Evolutionary conservation across 2,888 invertebrate genomes (phyloP).

Genomic region (Clunio marinus): DNA sequence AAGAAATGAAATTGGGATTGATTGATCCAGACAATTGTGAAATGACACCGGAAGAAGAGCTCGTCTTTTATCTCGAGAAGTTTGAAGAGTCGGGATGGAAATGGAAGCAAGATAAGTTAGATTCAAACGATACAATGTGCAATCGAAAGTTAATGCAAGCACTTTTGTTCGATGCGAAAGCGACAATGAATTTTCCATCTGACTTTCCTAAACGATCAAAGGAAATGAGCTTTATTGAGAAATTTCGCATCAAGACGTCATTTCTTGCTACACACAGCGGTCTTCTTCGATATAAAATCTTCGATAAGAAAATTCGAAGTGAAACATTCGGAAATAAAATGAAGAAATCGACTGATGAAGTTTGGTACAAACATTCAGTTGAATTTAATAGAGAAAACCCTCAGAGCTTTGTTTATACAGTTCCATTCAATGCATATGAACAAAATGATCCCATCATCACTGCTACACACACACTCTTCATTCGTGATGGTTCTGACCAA

Average conservation of each 20-base stretch:
- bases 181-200: constrained; percentile 59
- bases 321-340: constrained; percentile 56
- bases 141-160: constrained; percentile 61
- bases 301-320: constrained; percentile 48
- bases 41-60: constrained; percentile 23
- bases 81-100: constrained; percentile 26
- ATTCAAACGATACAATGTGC: constrained; percentile 49
- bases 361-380: constrained; percentile 63
- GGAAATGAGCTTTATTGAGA: constrained; percentile 51
- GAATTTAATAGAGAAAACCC: constrained; percentile 57
- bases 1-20: constrained; percentile 28
- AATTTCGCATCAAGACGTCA: constrained; percentile 57
- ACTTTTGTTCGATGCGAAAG: constrained; percentile 63
- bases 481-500: constrained; percentile 43
- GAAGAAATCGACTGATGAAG: constrained; percentile 59
- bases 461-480: constrained; percentile 61
- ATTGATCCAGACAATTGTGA: constrained; percentile 32
- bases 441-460: constrained; percentile 56
- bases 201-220: constrained; percentile 49
- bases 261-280: constrained; percentile 68
- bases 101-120: constrained; percentile 12
- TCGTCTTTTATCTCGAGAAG: constrained; percentile 19
- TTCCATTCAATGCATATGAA: constrained; percentile 58
- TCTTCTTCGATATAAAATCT: constrained; percentile 63
- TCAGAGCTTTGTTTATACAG: constrained; percentile 60